Base-by-base conservation (phyloP, 2,113 vertebrate species). In the Pachypanchax playfairii region DNA sequence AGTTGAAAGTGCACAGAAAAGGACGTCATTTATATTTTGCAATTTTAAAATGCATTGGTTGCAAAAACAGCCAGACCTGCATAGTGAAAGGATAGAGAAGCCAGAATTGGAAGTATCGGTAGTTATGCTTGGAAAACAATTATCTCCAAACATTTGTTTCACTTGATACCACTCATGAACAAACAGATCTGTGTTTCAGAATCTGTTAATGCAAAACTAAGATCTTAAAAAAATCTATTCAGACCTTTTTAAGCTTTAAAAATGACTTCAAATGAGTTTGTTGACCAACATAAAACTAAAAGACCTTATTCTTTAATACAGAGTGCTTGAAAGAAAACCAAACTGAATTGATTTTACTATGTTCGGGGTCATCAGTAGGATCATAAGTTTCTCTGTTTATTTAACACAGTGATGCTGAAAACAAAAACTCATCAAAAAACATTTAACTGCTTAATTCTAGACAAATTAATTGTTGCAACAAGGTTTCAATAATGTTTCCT, bases 41-140 rank as follows among this genome's bases (percentile, higher is more conserved):
- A 31, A 24, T 24, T 61, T 39, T 22, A 62, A 65, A 58, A 58
- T 65, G 61, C 35, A 35, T 55, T 42, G 29, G 52, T 49, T 47
- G 33, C 29, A 31, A 28, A 54, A 25, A 51, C 29, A 48, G 25
- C 33, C 14, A 50, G 33, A 54, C 18, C 55, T 25, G 31, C 21
- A 35, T 13, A 62, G 48, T 63, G 18, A 53, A 46, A 53, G 28
- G 17, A 46, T 29, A 39, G 7, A 10, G 17, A 35, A 47, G 21
- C 33, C 25, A 53, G 50, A 54, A 64, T 42, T 1, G 1, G 44
- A 38, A 21, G 51, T 55, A 62, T 68, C 74, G n/a, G n/a, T n/a
- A n/a, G 58, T 79, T 47, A 74, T 70, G 56, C 70, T 44, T 79
- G 51, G 58, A 82, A 87, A 82, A 71, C 80, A 86, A 79, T 85